phyloP scores from a whole-genome alignment of 2,797 vertebrate genomes.

The Thalassophryne amazonica region DNA sequence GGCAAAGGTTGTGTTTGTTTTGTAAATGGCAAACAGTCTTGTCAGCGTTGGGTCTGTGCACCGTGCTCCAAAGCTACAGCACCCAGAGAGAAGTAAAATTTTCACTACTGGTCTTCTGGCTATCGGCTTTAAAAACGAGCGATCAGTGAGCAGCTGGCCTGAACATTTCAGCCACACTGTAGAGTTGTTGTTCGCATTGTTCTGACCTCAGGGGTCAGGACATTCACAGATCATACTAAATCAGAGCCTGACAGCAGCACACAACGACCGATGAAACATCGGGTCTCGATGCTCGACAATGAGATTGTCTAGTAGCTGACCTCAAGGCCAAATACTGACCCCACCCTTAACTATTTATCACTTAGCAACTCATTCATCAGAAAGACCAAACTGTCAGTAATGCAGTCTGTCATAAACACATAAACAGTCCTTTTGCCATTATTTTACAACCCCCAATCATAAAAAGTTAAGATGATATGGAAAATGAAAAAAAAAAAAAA shows the following conservation, averaged over 20 bases:
- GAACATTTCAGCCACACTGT: slow-evolving; percentile 19
- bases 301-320: slow-evolving; percentile 33
- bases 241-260: slow-evolving; percentile 30
- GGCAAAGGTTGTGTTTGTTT: slow-evolving; percentile 21
- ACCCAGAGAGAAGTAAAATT: too few species aligned
- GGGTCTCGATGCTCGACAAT: slow-evolving; percentile 11
- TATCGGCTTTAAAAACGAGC: not conserved
- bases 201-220: slow-evolving; percentile 40
- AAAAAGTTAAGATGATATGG: too few species aligned
- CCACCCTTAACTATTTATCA: slow-evolving; percentile 25
- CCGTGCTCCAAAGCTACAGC: not conserved
- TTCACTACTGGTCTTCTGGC: slow-evolving; percentile 19
- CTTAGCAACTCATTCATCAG: slow-evolving; percentile 33
- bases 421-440: slow-evolving; percentile 1
- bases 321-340: slow-evolving; percentile 8
- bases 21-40: not conserved
- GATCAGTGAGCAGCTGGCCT: not conserved
- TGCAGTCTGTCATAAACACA: slow-evolving; percentile 13
- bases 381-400: slow-evolving; percentile 31
- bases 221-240: slow-evolving; percentile 55
- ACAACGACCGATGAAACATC: slow-evolving; percentile 6
- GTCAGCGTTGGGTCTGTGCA: not conserved
- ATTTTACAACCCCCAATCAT: too few species aligned
- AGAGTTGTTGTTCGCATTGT: slow-evolving; percentile 43
- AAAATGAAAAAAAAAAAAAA: too few species aligned